A percentile compares a stretch with the other conserved stretches of the same genome.
These are phyloP conservation scores for Apostichopus parvimensis DNA, from an alignment of 35 echinoderm and acorn worm genomes.

Conservation along the genomic window DNA sequence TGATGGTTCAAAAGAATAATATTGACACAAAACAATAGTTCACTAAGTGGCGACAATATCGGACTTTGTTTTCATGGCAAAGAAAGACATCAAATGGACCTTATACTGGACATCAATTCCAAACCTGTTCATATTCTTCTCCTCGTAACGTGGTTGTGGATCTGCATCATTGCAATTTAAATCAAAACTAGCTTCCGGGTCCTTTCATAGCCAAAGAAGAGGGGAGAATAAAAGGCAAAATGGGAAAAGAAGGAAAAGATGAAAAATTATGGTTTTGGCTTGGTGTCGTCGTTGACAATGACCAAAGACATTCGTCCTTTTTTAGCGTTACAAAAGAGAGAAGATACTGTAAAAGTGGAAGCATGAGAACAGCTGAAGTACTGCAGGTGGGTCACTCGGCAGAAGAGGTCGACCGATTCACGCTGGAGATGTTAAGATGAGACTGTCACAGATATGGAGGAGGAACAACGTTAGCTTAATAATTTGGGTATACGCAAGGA, in stretches of 20 bases:
- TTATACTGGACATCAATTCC: conserved; percentile 22
- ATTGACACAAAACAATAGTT: neutral
- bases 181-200: conserved; percentile 77
- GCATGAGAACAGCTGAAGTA: no score
- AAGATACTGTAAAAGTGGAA: no score
- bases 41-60: neutral
- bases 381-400: no score
- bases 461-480: no score
- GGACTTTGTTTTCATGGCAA: neutral
- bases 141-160: conserved; percentile 75
- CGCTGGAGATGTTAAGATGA: no score
- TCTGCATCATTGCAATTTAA: conserved; percentile 79
- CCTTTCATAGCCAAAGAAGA: conserved; percentile 54
- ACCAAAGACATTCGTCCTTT: no score
- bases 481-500: no score
- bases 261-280: no score
- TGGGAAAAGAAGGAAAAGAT: neutral
- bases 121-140: conserved; percentile 84
- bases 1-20: neutral
- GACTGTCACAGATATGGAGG: no score
- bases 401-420: no score
- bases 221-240: neutral
- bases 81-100: neutral
- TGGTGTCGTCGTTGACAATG: no score
- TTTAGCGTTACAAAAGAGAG: no score